A percentile compares a stretch with the other conserved stretches of the same genome.
These are phyloP conservation scores for Philotrypesis tridentata DNA, from an alignment of 1,140 invertebrate genomes.

Conservation along the genomic window DNA sequence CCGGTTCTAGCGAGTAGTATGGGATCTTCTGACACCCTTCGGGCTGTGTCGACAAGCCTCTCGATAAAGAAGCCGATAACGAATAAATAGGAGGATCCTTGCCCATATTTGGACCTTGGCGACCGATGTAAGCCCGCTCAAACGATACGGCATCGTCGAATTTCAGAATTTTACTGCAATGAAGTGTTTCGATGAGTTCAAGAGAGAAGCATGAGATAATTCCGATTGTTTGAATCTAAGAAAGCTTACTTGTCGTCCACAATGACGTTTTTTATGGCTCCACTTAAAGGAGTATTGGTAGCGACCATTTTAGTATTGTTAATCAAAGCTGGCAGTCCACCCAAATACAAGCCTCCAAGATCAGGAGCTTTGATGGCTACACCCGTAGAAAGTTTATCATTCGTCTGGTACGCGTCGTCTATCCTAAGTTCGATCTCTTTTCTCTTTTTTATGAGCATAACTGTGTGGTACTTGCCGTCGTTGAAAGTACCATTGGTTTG, in stretches of 20 bases:
- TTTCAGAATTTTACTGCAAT: slow-evolving; percentile 74
- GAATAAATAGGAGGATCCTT: slow-evolving; percentile 68
- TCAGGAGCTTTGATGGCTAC: slow-evolving; percentile 73
- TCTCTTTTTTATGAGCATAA: slow-evolving; percentile 75
- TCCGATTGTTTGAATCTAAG: too few species aligned
- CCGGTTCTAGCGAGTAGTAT: slow-evolving; percentile 84
- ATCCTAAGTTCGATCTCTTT: slow-evolving; percentile 77
- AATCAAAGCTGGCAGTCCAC: slow-evolving; percentile 77
- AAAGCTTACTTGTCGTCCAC: slow-evolving; percentile 83
- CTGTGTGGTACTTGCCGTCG: slow-evolving; percentile 78
- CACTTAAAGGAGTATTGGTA: slow-evolving; percentile 76
- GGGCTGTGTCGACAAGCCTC: slow-evolving; percentile 70
- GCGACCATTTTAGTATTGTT: slow-evolving; percentile 75
- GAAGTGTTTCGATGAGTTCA: too few species aligned
- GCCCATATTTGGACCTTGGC: slow-evolving; percentile 77
- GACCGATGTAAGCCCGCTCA: slow-evolving; percentile 82
- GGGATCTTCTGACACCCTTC: slow-evolving; percentile 78
- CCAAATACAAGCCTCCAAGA: slow-evolving; percentile 76
- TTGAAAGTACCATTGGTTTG: slow-evolving; percentile 78
- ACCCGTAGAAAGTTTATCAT: slow-evolving; percentile 71
- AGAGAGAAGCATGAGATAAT: too few species aligned
- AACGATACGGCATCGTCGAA: slow-evolving; percentile 81
- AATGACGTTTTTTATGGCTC: slow-evolving; percentile 87
- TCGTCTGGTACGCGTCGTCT: slow-evolving; percentile 77
- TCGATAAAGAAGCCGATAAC: slow-evolving; percentile 63